Conservation (phyloP, 2,113 vertebrate species). For the Tretioscincus oriximinensis region DNA sequence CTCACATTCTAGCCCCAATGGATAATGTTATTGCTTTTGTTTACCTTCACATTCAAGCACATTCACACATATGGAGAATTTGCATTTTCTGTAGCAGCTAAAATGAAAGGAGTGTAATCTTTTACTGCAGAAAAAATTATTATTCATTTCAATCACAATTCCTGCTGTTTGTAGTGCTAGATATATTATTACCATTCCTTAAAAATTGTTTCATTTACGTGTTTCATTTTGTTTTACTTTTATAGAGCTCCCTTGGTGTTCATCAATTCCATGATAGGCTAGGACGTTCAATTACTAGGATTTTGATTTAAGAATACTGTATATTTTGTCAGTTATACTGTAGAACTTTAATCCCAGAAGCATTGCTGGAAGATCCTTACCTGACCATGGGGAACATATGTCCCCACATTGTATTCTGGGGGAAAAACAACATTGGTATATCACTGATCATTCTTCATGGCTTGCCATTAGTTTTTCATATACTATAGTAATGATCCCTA, state of each 20-base stretch:
- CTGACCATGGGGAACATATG: background rate
- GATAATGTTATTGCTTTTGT: background rate
- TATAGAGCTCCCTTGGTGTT: slow-evolving; percentile 37
- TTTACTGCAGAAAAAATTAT: background rate
- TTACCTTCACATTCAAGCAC: background rate
- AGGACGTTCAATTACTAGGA: background rate
- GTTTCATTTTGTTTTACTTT: background rate
- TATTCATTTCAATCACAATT: slow-evolving; percentile 1
- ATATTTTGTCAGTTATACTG: background rate
- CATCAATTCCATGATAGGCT: slow-evolving; percentile 26
- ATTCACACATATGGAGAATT: background rate
- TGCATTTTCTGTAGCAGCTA: slow-evolving; percentile 3
- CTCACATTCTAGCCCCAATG: background rate
- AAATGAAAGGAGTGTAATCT: background rate
- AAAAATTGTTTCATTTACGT: slow-evolving; percentile 1
- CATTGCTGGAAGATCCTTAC: background rate
- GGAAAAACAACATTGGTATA: no score
- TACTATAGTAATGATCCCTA: background rate
- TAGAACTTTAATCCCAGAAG: background rate
- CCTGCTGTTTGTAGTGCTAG: background rate
- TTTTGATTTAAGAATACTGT: background rate
- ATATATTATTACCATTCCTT: slow-evolving; percentile 1
- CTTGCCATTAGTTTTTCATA: background rate
- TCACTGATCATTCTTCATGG: background rate
- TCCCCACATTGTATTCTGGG: background rate